A percentile compares a stretch with the other conserved stretches of the same genome.
phyloP scores from a whole-genome alignment of 1,140 invertebrate species.

The Physella acuta region DNA sequence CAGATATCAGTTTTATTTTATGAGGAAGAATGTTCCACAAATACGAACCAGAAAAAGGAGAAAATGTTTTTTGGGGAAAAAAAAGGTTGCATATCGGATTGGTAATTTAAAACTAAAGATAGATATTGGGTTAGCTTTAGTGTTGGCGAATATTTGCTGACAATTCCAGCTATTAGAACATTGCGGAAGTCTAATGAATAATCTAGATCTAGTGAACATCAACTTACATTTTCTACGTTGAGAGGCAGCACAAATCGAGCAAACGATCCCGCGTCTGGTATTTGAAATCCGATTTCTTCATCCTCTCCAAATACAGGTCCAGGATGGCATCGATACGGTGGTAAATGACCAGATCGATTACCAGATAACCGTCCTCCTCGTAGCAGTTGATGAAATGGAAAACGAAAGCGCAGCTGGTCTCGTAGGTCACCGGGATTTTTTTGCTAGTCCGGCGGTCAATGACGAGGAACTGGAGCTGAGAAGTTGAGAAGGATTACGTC shows the following conservation, averaged over 20 bases:
- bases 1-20: too few relatives aligned
- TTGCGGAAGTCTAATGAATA: too few relatives aligned
- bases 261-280: constrained; percentile 16
- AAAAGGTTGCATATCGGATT: too few relatives aligned
- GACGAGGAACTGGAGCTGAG: constrained; percentile 27
- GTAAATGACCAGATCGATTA: constrained; percentile 82
- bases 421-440: constrained; percentile 33
- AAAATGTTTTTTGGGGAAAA: too few relatives aligned
- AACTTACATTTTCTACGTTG: constrained; percentile 21
- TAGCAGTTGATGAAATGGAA: constrained; percentile 88
- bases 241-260: constrained; percentile 29
- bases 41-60: too few relatives aligned
- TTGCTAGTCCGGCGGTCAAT: constrained; percentile 16
- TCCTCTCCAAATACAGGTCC: constrained; percentile 44
- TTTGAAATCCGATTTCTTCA: constrained; percentile 7
- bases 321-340: constrained; percentile 69
- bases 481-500: too few relatives aligned
- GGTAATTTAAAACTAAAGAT: too few relatives aligned
- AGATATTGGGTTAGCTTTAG: too few relatives aligned
- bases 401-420: constrained; percentile 74
- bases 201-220: too few relatives aligned
- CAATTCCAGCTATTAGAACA: too few relatives aligned
- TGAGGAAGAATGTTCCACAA: too few relatives aligned
- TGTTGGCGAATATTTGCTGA: too few relatives aligned
- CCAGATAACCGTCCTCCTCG: constrained; percentile 71